Evolutionary conservation across 2,113 vertebrate genomes (phyloP).

Genomic region (Limnothrissa miodon): DNA sequence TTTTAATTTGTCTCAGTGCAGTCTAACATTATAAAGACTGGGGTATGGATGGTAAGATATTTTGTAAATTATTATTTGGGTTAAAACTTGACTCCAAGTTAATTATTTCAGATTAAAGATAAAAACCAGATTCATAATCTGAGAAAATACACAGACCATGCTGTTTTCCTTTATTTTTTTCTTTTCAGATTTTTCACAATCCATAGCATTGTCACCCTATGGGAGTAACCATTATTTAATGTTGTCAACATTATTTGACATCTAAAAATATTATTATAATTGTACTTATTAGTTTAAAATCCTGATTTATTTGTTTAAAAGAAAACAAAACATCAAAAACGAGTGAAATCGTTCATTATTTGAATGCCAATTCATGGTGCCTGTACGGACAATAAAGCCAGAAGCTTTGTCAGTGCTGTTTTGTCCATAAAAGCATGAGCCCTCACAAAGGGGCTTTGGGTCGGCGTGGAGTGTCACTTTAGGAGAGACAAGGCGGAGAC

Average conservation of each 20-base stretch:
- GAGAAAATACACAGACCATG: not conserved
- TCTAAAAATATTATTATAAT: not conserved
- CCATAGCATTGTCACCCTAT: too few relatives aligned
- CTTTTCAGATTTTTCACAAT: too few relatives aligned
- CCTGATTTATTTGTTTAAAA: not conserved
- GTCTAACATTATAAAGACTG: not conserved
- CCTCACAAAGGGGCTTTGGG: slow-evolving; percentile 13
- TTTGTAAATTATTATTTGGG: not conserved
- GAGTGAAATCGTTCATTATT: not conserved
- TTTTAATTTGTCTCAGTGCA: not conserved
- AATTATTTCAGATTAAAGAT: not conserved
- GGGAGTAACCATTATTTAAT: not conserved
- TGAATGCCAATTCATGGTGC: not conserved
- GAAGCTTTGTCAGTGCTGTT: slow-evolving; percentile 1
- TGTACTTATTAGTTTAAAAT: not conserved
- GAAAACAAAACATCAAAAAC: not conserved
- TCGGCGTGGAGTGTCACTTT: slow-evolving; percentile 20
- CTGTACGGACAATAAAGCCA: not conserved
- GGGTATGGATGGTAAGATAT: not conserved
- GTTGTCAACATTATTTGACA: not conserved
- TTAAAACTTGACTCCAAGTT: not conserved
- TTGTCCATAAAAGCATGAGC: not conserved
- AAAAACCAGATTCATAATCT: not conserved
- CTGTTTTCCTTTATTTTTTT: not conserved
- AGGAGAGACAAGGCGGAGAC: slow-evolving; percentile 2